Evolutionary conservation across 2,797 vertebrate species (phyloP).

Genomic region (Oreochromis mossambicus): DNA sequence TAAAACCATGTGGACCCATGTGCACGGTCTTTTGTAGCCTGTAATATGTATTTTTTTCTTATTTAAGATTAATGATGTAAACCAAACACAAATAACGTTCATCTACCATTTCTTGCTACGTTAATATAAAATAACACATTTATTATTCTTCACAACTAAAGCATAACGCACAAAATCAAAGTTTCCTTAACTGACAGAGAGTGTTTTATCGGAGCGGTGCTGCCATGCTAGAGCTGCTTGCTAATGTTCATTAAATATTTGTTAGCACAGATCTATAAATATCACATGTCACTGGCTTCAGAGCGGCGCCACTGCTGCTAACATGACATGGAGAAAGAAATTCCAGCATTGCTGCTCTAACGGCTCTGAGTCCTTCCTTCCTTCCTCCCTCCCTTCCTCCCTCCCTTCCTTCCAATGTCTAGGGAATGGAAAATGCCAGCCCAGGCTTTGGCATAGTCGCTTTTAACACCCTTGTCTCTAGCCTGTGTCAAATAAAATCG

Average conservation of each 20-base stretch:
- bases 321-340: slow-evolving; percentile 64
- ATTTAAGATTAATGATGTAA: neutral
- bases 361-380: neutral
- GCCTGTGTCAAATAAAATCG: neutral
- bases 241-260: slow-evolving; percentile 84
- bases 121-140: neutral
- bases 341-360: slow-evolving; percentile 44
- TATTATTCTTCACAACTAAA: neutral
- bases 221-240: slow-evolving; percentile 62
- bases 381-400: neutral
- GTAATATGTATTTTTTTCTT: neutral
- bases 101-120: neutral
- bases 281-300: slow-evolving; percentile 79
- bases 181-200: slow-evolving; percentile 10
- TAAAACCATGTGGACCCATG: neutral
- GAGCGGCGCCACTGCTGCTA: slow-evolving; percentile 74
- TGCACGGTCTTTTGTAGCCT: neutral
- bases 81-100: neutral
- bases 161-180: slow-evolving; percentile 6
- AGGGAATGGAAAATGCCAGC: neutral
- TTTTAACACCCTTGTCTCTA: neutral
- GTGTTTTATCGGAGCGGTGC: slow-evolving; percentile 43
- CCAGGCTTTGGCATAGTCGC: neutral
- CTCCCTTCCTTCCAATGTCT: neutral
- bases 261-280: slow-evolving; percentile 81